Base-by-base conservation (phyloP, 2,888 invertebrate genomes). In the Calameuta pallipes region DNA sequence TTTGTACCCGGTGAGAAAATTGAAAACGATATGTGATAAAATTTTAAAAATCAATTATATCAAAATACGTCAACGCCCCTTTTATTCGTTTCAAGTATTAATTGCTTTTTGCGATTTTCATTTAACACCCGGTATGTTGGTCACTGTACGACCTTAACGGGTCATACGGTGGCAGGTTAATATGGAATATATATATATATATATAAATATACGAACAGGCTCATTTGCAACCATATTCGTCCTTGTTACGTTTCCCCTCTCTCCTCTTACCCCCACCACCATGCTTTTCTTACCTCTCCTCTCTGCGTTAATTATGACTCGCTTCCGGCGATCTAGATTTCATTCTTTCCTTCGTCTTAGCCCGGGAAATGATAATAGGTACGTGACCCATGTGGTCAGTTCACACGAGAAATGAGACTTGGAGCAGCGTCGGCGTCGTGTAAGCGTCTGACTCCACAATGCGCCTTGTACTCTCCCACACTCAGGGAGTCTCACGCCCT, bases 261-360 rank as follows among this genome's bases (percentile, higher is more conserved):
- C 79, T 76, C 76, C 77, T 75, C 79, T n/a, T 77, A 76, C 69
- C 74, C 73, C 76, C 78, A 78, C 81, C 80, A 78, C 81, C 81
- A 80, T 80, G 80, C 77, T 83, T 83, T 6, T 15, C 41, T 41
- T 41, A 41, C 41, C 41, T 41, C 41, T 41, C 41, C 85, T 83
- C 82, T 33, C 33, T 3, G 91, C 91, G 91, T 91, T 91, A 91
- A 91, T 91, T 91, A 91, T 89, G 90, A 90, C 89, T 85, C 85
- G 89, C 91, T 91, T 91, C 91, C 91, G 91, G 91, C 91, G 91
- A 91, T 91, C 91, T 91, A 91, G 91, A 91, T 91, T 91, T 91
- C 91, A 91, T 91, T 91, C 91, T 91, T 90, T 89, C 86, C 85
- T 81, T 75, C 83, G 85, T 41, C 87, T 86, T 86, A 86, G 85